A percentile compares a stretch with the other conserved stretches of the same genome.
These are phyloP conservation scores for Neodiprion lecontei DNA, from an alignment of 1,140 invertebrate genomes.

Conservation along the genomic window DNA sequence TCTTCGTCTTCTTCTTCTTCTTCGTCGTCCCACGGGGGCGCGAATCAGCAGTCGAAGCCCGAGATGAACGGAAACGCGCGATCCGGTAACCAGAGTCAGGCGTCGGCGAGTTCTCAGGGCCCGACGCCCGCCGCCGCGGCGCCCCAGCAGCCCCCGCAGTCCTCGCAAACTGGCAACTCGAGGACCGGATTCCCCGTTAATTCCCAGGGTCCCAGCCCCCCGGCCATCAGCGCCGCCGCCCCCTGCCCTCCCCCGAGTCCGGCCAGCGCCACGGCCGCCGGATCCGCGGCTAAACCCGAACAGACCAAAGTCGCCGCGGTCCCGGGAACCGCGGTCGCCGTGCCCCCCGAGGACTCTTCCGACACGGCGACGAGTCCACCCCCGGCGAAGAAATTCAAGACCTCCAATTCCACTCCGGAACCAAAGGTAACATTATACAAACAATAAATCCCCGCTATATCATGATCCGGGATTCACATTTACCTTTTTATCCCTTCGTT, in stretches of 20 bases:
- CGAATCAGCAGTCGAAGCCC: constrained; percentile 29
- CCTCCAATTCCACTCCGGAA: constrained; percentile 57
- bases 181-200: constrained; percentile 54
- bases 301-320: constrained; percentile 61
- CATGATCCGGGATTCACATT: too few relatives aligned
- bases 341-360: constrained; percentile 62
- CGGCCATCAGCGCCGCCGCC: constrained; percentile 49
- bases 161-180: constrained; percentile 43
- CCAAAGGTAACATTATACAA: constrained; percentile 64
- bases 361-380: constrained; percentile 65
- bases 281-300: constrained; percentile 60
- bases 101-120: constrained; percentile 55
- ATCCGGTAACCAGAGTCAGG: constrained; percentile 35
- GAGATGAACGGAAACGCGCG: constrained; percentile 47
- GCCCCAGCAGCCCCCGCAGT: constrained; percentile 56
- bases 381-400: constrained; percentile 72
- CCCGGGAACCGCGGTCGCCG: constrained; percentile 50
- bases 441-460: too few relatives aligned
- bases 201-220: constrained; percentile 59
- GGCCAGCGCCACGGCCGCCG: constrained; percentile 61
- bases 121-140: constrained; percentile 56
- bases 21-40: constrained; percentile 28
- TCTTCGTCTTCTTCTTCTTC: constrained; percentile 50
- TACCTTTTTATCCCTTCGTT: too few relatives aligned
- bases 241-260: constrained; percentile 60